Evolutionary conservation across 2,888 invertebrate species (phyloP).

Genomic region (Pseudococcus jackbeardsleyi): DNA sequence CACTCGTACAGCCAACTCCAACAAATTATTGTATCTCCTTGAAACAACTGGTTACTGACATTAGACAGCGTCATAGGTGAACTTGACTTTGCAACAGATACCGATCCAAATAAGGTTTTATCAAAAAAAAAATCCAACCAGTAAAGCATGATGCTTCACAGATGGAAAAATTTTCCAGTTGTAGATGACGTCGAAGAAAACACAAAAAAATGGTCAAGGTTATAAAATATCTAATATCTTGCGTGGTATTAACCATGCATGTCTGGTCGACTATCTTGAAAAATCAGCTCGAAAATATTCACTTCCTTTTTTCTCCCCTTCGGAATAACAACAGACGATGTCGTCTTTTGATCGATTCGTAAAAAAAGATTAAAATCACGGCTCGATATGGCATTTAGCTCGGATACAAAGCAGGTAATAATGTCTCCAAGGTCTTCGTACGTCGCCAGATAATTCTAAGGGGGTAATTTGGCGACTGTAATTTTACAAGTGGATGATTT

Average conservation of each 20-base stretch:
- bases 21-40: background rate
- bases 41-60: conserved; percentile 42
- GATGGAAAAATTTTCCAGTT: conserved; percentile 8
- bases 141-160: background rate
- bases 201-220: background rate
- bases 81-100: conserved; percentile 15
- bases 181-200: background rate
- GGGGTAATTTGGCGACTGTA: background rate
- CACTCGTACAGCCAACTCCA: background rate
- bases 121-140: background rate
- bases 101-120: background rate
- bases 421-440: background rate
- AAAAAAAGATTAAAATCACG: background rate
- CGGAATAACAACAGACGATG: too few relatives aligned
- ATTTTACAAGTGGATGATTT: conserved; percentile 12
- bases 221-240: background rate
- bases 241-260: background rate
- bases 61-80: conserved; percentile 2
- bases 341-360: background rate
- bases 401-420: background rate
- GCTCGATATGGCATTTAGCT: background rate
- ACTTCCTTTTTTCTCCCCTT: too few relatives aligned
- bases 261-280: background rate
- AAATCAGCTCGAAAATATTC: background rate
- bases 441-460: background rate